A percentile compares a stretch with the other conserved stretches of the same genome.
These are phyloP conservation scores for Cavia aperea DNA, from an alignment of 2,113 vertebrate species.

Conservation along the genomic window DNA sequence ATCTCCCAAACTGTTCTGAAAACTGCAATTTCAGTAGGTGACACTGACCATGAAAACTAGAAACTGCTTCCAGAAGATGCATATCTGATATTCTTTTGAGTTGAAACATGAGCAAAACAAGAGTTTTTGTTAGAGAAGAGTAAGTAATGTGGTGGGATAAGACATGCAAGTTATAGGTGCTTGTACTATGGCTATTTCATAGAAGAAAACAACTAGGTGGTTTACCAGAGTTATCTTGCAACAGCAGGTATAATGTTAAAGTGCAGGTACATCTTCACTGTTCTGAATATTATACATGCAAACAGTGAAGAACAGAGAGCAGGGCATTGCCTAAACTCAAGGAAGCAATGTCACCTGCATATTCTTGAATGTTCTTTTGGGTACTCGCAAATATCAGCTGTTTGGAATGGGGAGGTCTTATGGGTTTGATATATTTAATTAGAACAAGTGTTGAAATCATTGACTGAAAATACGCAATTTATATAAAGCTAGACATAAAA, in stretches of 20 bases:
- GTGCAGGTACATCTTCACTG: background rate
- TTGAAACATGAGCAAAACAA: background rate
- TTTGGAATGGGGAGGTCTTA: background rate
- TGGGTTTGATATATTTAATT: background rate
- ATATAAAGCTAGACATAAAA: background rate
- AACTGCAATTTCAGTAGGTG: background rate
- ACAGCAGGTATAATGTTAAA: background rate
- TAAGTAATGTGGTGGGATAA: background rate
- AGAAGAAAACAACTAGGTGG: background rate
- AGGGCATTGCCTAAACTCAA: background rate
- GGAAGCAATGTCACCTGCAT: background rate
- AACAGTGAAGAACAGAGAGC: background rate
- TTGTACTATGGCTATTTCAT: background rate
- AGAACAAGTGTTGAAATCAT: background rate
- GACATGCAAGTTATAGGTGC: background rate
- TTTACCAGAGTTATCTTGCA: background rate
- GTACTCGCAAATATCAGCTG: background rate
- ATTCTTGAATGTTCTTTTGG: background rate
- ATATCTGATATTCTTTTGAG: background rate
- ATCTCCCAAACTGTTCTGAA: background rate
- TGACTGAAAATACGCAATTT: background rate
- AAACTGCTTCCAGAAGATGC: background rate
- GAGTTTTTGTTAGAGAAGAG: background rate
- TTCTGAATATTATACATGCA: background rate
- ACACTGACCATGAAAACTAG: background rate